Evolutionary conservation across 1,140 invertebrate species (phyloP).

Genomic region (Triops longicaudatus): DNA sequence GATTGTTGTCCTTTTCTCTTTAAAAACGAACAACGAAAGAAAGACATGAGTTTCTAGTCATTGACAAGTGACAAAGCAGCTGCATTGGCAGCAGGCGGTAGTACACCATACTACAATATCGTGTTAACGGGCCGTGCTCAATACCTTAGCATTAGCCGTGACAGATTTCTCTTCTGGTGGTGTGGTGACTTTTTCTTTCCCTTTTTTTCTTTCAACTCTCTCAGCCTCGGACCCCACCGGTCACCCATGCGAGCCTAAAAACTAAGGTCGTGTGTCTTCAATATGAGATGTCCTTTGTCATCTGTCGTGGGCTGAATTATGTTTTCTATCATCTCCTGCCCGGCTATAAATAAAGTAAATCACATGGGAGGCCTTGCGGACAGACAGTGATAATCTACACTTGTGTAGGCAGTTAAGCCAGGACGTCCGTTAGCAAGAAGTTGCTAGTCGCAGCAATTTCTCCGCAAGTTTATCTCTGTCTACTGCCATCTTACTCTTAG

Average conservation of each 20-base stretch:
- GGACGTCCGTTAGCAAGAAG: no score
- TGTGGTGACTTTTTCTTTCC: background rate
- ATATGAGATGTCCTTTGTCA: background rate
- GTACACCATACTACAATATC: no score
- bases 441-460: no score
- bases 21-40: no score
- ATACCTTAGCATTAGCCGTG: constrained; percentile 1
- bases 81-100: background rate
- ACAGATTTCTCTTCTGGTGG: background rate
- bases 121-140: background rate
- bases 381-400: no score
- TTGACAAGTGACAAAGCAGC: background rate
- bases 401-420: no score
- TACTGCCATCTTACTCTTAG: no score
- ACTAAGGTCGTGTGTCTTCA: background rate
- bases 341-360: no score
- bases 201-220: background rate
- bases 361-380: no score
- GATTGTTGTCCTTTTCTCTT: background rate
- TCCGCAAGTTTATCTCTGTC: no score
- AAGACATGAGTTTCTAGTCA: background rate
- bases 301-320: background rate
- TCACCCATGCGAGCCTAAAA: background rate
- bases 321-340: background rate
- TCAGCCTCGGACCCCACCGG: no score